phyloP scores from a whole-genome alignment of 2,113 vertebrate species.

The Sprattus sprattus region DNA sequence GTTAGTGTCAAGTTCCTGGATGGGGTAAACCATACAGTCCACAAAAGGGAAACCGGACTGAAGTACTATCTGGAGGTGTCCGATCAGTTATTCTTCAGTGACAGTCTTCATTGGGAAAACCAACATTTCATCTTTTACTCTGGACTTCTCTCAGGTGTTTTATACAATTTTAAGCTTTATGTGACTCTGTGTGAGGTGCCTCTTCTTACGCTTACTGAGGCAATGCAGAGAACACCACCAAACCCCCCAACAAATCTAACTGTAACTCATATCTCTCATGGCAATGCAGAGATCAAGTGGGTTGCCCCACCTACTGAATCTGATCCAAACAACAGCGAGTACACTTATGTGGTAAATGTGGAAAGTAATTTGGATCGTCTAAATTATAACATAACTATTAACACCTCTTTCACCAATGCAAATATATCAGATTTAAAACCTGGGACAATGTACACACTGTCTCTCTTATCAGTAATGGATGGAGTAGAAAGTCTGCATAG shows the following conservation, averaged over 20 bases:
- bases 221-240: not conserved
- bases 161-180: slow-evolving; percentile 28
- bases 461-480: slow-evolving; percentile 22
- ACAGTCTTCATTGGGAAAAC: slow-evolving; percentile 21
- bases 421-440: slow-evolving; percentile 18
- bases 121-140: not conserved
- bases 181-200: slow-evolving; percentile 8
- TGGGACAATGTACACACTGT: not conserved
- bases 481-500: slow-evolving; percentile 17
- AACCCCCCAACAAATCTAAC: slow-evolving; percentile 4
- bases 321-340: slow-evolving; percentile 23
- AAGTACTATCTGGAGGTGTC: slow-evolving; percentile 30
- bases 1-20: not conserved
- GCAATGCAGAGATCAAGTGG: slow-evolving; percentile 15
- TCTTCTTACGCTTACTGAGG: not conserved
- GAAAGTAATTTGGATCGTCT: no score
- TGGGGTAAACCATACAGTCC: not conserved
- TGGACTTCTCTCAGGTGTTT: slow-evolving; percentile 32
- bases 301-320: slow-evolving; percentile 2
- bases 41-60: not conserved
- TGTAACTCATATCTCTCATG: slow-evolving; percentile 5
- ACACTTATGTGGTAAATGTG: slow-evolving; percentile 12
- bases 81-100: slow-evolving; percentile 21
- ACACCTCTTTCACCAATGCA: not conserved
- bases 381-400: not conserved